A percentile compares a stretch with the other conserved stretches of the same genome.
Conservation (phyloP, 2,113 vertebrate species). For the Bungarus multicinctus region DNA sequence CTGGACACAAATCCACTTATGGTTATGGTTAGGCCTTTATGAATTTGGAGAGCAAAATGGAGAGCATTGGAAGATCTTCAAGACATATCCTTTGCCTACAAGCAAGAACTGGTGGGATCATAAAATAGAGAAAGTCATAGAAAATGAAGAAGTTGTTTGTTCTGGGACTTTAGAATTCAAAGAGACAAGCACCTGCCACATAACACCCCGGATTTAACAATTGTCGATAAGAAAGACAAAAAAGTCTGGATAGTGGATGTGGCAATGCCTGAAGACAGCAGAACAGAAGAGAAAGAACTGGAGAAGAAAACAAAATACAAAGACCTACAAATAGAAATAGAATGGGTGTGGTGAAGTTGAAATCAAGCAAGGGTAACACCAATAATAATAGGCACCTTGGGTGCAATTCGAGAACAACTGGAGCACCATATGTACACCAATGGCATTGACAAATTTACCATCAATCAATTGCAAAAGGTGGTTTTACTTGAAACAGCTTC, state of each 20-base stretch:
- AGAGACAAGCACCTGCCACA: no score
- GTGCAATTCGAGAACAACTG: not conserved
- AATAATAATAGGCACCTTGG: not conserved
- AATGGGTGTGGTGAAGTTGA: not conserved
- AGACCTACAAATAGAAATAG: not conserved
- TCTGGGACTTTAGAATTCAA: not conserved
- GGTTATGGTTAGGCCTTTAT: no score
- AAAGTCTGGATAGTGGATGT: no score
- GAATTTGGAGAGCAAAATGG: no score
- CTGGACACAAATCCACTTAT: no score
- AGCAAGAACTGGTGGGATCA: no score
- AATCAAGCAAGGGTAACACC: not conserved
- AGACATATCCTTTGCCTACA: no score
- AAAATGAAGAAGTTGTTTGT: no score
- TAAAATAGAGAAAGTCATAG: no score
- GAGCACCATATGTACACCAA: not conserved
- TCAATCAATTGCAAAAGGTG: not conserved
- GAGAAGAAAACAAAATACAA: not conserved
- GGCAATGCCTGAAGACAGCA: not conserved
- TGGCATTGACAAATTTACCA: not conserved
- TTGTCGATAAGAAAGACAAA: not conserved
- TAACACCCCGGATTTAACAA: not conserved
- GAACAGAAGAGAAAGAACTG: not conserved
- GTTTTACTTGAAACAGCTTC: not conserved
- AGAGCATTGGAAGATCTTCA: no score